Evolutionary conservation across 2,888 invertebrate species (phyloP), one percentile per base, ranked within the genome.

Genomic region (Alloplasta piceator): DNA sequence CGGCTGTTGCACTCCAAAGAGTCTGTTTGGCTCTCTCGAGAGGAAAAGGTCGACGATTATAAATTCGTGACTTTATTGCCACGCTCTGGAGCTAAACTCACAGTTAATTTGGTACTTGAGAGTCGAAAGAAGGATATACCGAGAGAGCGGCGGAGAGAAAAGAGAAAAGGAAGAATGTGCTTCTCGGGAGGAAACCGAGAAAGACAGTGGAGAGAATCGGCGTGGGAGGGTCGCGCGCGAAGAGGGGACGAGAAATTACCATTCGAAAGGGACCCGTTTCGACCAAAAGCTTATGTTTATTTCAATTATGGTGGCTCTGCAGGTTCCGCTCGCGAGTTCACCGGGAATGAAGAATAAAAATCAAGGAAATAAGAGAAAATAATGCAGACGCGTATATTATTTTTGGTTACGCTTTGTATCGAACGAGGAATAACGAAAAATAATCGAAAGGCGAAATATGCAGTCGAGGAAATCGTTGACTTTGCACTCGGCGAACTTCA

Each of bases 251-350:
- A 76, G 81, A 82, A 85, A 89, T 89, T 87, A 86, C 85, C 89
- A 88, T 87, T 82, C 86, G 84, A 89, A 87, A 87, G 86, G 83
- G 80, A 72, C 81, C 85, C 85, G 82, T 81, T 79, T 58, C 78
- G 68, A 75, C 85, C 83, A 84, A 85, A 87, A 87, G 84, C 86
- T 87, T 86, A 88, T 87, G 86, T 88, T 88, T 88, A 88, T 89
- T 87, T 87, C 87, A 86, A 87, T 87, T 87, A 87, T 80, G 83
- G 83, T 85, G 71, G 67, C 74, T 74, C 60, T 67, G 82, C n/a
- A n/a, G n/a, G 77, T 83, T 85, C 70, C 61, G 74, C 78, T 75
- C 71, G 71, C 56, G 60, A 74, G 63, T 64, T 64, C 64, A 66
- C 12, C 48, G 66, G 60, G 60, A 70, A 43, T 26, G 64, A 50